Base-by-base conservation (phyloP, 2,797 vertebrate species). In the Protosalanx chinensis region DNA sequence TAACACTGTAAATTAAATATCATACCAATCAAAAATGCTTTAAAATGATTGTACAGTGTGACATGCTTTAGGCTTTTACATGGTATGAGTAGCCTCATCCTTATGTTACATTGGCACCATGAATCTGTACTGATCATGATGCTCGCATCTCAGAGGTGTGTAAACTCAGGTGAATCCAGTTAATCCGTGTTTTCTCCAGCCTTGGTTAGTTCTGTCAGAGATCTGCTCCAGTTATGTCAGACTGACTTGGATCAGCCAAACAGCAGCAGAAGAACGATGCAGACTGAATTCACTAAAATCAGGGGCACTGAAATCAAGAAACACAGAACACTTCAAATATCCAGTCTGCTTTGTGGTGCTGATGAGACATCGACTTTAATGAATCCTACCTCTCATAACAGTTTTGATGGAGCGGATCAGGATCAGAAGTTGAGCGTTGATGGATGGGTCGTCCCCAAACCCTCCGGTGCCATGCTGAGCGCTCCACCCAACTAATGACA, bases 391-490 rank as follows among this genome's bases (percentile, higher is more conserved):
- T 95, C 96, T 93, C 96, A 98, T 98, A 70, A 99, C 94, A 0
- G 95, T 98, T 81, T 95, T 90, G 76, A 99, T 88, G 0, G 97
- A 98, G 78, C 95, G 95, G 84, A 98, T 93, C 16, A 99, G 95
- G 70, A 95, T 97, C 69, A 92, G 92, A 56, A 98, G 79, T 82
- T 98, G 97, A 18, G 94, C 95, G 91, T 97, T 99, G 87, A 99
- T 85, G 82, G 96, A 95, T 33, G 96, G 96, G 74, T 97, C 96
- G 73, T 98, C 97, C 84, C 96, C 97, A 65, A 98, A 98, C 67
- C 96, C 97, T 74, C 95, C 95, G 64, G 96, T 94, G 58, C 95
- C 93, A 77, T 99, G 96, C 4, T 98, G 96, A 0, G 92, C 92
- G 70, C 95, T 95, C 94, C 95, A 98, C 70, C 96, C 96, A 80